phyloP scores from a whole-genome alignment of 2,113 vertebrate species.

The Cephalophus harveyi region DNA sequence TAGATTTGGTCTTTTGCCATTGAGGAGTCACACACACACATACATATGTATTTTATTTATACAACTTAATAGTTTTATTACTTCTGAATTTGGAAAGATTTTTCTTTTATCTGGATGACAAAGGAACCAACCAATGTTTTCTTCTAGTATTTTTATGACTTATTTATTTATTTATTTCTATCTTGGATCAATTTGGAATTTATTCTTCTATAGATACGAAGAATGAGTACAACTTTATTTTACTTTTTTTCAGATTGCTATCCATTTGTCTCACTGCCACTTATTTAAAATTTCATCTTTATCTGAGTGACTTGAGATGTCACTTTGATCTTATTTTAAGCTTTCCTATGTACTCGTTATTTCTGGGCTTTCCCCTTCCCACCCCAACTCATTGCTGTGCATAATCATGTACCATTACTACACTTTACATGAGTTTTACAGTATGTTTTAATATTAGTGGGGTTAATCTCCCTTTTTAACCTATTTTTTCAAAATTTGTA shows the following conservation, averaged over 20 bases:
- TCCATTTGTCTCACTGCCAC: not conserved
- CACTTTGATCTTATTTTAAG: not conserved
- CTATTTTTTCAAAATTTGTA: not conserved
- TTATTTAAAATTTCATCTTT: slow-evolving; percentile 1
- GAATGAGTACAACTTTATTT: not conserved
- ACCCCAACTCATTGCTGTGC: not conserved
- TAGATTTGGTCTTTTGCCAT: not conserved
- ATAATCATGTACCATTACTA: not conserved
- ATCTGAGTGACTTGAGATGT: not conserved
- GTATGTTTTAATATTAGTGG: not conserved
- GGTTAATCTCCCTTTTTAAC: not conserved
- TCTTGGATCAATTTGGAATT: not conserved
- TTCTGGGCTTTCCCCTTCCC: not conserved
- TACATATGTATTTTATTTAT: not conserved
- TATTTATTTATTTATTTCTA: not conserved
- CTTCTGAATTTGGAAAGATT: not conserved
- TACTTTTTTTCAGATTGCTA: not conserved
- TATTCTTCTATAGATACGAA: not conserved
- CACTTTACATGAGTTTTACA: not conserved
- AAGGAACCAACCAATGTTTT: not conserved
- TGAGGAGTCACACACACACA: not conserved
- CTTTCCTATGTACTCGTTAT: not conserved
- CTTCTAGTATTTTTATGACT: not conserved
- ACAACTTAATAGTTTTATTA: not conserved
- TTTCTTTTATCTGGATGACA: not conserved